These are phyloP conservation scores for Drosophila neocordata DNA, from an alignment of 1,140 invertebrate species.

Conservation along the genomic window DNA sequence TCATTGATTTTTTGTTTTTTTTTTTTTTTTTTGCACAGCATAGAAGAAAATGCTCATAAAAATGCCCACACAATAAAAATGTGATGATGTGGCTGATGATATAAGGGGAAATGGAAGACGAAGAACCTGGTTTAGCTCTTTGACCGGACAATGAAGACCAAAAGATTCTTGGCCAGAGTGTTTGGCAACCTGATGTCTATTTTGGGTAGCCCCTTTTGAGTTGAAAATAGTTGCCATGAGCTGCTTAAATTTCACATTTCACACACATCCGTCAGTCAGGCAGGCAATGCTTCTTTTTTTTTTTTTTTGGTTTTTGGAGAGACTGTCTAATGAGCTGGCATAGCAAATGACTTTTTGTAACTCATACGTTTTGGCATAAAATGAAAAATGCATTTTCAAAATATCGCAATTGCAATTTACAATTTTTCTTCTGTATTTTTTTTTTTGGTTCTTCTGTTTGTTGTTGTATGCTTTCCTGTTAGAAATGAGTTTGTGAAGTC, in stretches of 20 bases:
- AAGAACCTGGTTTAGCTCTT: constrained; percentile 32
- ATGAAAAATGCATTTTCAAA: constrained; percentile 73
- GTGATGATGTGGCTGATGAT: constrained; percentile 67
- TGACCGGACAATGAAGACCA: constrained; percentile 45
- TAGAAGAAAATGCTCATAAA: constrained; percentile 78
- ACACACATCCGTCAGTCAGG: constrained; percentile 42
- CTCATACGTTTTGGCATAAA: constrained; percentile 72
- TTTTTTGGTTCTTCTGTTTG: constrained; percentile 36
- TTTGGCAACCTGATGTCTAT: constrained; percentile 70
- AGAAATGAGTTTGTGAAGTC: constrained; percentile 25
- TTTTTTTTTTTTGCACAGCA: constrained; percentile 75
- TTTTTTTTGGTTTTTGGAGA: constrained; percentile 16
- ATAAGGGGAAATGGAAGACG: constrained; percentile 5
- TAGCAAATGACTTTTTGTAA: constrained; percentile 78
- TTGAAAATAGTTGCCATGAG: constrained; percentile 32
- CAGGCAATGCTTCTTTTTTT: not conserved
- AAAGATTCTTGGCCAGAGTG: not conserved
- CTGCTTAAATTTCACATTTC: constrained; percentile 43
- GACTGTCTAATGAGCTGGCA: constrained; percentile 62
- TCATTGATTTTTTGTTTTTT: constrained; percentile 81
- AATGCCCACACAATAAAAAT: constrained; percentile 79
- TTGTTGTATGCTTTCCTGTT: constrained; percentile 23
- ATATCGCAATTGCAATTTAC: constrained; percentile 55
- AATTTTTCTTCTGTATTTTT: constrained; percentile 42
- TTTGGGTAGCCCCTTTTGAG: constrained; percentile 40